Conservation (phyloP, 23 tunicate genomes). For the Halocynthia aurantium region DNA sequence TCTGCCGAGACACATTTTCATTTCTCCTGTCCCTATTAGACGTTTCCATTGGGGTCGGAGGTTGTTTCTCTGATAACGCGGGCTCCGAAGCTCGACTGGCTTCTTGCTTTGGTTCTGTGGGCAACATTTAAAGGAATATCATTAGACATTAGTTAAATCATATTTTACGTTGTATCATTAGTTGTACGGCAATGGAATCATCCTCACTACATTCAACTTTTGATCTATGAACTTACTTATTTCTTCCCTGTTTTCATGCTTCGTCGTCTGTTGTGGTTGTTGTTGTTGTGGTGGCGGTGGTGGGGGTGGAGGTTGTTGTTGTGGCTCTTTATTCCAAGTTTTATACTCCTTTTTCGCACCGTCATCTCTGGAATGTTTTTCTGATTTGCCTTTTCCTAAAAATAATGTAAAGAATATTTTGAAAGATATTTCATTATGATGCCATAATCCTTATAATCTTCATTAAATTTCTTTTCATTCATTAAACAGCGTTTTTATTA, state of each 20-base stretch:
- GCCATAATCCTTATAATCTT: no score
- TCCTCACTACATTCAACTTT: background rate
- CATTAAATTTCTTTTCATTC: no score
- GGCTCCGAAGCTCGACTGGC: background rate
- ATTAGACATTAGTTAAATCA: no score
- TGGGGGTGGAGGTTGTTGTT: constrained; percentile 41
- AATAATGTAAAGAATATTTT: background rate
- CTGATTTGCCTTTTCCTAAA: constrained; percentile 16
- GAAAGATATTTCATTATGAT: no score
- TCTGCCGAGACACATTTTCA: background rate
- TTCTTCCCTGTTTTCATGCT: background rate
- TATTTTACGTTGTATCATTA: no score
- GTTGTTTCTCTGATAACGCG: background rate
- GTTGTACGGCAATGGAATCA: background rate
- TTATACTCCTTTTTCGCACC: background rate
- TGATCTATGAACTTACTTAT: background rate
- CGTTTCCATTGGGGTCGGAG: background rate
- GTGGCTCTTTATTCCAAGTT: constrained; percentile 26
- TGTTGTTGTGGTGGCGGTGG: constrained; percentile 37
- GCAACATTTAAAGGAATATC: no score
- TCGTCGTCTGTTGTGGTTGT: background rate
- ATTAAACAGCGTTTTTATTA: background rate
- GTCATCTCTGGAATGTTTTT: constrained; percentile 1
- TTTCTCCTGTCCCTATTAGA: background rate
- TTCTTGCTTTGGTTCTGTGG: background rate